Percentiles rank a stretch among this genome's conserved stretches.
Conservation (phyloP, 2,888 invertebrate genomes). For the Drosophila cyrtoloma region DNA sequence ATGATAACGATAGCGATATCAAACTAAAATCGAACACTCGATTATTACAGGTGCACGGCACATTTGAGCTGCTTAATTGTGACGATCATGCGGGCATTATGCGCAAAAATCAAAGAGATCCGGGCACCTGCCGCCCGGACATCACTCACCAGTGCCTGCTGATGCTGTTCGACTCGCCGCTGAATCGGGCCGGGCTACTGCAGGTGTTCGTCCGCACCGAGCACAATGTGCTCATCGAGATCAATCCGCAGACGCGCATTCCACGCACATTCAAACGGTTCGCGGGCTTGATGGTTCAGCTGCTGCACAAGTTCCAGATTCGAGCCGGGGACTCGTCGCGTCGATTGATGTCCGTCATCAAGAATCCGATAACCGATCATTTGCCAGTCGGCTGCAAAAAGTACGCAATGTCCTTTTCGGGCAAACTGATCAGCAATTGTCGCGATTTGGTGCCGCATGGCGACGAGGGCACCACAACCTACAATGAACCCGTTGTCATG, state of each 20-base stretch:
- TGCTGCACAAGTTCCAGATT: conserved; percentile 97
- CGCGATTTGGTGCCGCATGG: conserved; percentile 90
- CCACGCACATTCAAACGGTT: conserved; percentile 98
- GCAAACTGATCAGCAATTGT: conserved; percentile 89
- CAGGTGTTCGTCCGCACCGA: conserved; percentile 97
- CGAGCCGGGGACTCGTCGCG: conserved; percentile 95
- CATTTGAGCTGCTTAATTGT: conserved; percentile 96
- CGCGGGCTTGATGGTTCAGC: conserved; percentile 98
- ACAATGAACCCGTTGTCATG: conserved; percentile 94
- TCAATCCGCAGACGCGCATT: conserved; percentile 98
- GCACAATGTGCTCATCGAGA: conserved; percentile 96
- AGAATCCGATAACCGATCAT: conserved; percentile 97
- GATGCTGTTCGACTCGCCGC: conserved; percentile 98
- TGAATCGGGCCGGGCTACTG: conserved; percentile 97
- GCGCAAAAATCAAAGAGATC: conserved; percentile 94
- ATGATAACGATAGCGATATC: background rate
- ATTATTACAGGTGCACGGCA: conserved; percentile 90
- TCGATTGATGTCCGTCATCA: conserved; percentile 97
- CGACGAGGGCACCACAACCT: conserved; percentile 85
- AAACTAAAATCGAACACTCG: background rate
- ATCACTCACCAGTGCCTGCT: conserved; percentile 98
- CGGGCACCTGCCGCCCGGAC: conserved; percentile 96
- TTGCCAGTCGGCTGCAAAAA: conserved; percentile 97
- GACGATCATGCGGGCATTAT: conserved; percentile 95
- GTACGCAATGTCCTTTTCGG: conserved; percentile 95